Percentiles rank a stretch among this genome's conserved stretches.
These are phyloP conservation scores for Quadriops clusia DNA, from an alignment of 2,888 invertebrate genomes.

Conservation along the genomic window DNA sequence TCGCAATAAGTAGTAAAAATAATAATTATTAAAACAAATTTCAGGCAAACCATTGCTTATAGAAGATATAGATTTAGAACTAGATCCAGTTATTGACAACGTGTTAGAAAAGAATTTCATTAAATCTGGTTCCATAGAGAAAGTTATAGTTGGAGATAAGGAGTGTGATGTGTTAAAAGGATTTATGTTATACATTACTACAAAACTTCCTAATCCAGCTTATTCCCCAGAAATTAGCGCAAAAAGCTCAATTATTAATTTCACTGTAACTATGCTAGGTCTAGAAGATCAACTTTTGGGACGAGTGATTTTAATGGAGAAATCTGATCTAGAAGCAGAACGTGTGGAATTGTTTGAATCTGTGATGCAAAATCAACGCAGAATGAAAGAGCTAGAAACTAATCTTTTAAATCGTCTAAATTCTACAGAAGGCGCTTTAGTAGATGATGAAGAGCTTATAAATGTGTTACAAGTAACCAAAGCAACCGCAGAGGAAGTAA, in stretches of 20 bases:
- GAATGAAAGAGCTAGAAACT: slow-evolving; percentile 91
- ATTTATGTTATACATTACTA: slow-evolving; percentile 91
- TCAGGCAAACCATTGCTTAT: slow-evolving; percentile 75
- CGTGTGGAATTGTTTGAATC: slow-evolving; percentile 87
- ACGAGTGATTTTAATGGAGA: slow-evolving; percentile 90
- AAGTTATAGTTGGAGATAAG: slow-evolving; percentile 89
- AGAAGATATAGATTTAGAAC: slow-evolving; percentile 88
- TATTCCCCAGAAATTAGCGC: slow-evolving; percentile 96
- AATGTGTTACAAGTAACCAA: slow-evolving; percentile 72
- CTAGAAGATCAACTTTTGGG: slow-evolving; percentile 90
- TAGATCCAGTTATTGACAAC: slow-evolving; percentile 94
- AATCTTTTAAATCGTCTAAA: slow-evolving; percentile 84
- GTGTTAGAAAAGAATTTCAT: slow-evolving; percentile 96
- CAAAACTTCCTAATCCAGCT: slow-evolving; percentile 90
- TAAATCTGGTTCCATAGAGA: slow-evolving; percentile 91
- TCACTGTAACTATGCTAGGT: slow-evolving; percentile 82
- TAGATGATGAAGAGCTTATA: slow-evolving; percentile 91
- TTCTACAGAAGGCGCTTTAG: slow-evolving; percentile 85
- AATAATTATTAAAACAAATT: slow-evolving; percentile 11
- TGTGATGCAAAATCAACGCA: slow-evolving; percentile 90
- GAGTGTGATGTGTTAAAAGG: slow-evolving; percentile 95
- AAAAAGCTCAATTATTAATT: slow-evolving; percentile 93
- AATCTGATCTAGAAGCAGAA: slow-evolving; percentile 89
- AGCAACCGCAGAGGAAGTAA: slow-evolving; percentile 86
- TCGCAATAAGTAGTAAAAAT: slow-evolving; percentile 1